These are phyloP conservation scores for Amphiura filiformis DNA, from an alignment of 35 echinoderm and acorn worm genomes.

Conservation along the genomic window DNA sequence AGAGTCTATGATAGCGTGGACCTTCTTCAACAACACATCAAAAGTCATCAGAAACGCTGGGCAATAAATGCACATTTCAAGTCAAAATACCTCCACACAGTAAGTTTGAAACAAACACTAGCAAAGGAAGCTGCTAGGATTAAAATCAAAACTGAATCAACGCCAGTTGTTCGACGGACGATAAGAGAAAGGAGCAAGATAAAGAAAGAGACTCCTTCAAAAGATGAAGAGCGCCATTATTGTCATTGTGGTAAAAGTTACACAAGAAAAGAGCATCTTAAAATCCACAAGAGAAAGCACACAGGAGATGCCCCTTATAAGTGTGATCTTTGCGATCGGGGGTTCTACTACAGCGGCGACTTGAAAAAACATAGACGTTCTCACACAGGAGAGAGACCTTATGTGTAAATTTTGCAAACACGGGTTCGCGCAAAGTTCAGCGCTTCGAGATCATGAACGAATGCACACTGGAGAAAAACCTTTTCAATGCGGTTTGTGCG, in stretches of 20 bases:
- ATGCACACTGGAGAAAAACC: constrained; percentile 16
- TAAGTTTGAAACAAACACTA: background rate
- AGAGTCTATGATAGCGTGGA: background rate
- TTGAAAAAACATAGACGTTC: constrained; percentile 30
- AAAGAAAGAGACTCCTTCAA: background rate
- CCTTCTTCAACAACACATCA: background rate
- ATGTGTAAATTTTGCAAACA: constrained; percentile 18
- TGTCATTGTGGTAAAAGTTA: constrained; percentile 54
- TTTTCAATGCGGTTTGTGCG: constrained; percentile 7
- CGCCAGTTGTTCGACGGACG: background rate
- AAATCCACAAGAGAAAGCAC: constrained; percentile 31
- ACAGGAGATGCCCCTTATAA: constrained; percentile 24
- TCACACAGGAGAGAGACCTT: constrained; percentile 17
- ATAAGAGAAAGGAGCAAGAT: background rate
- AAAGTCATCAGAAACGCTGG: background rate
- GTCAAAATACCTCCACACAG: background rate
- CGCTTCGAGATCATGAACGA: constrained; percentile 16
- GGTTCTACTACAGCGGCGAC: background rate
- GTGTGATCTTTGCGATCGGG: constrained; percentile 24
- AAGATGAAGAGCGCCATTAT: background rate
- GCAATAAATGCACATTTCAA: background rate
- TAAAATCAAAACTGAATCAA: background rate
- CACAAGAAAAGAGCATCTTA: constrained; percentile 14
- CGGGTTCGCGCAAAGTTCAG: constrained; percentile 17
- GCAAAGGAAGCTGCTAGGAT: background rate